Percentiles rank a stretch among this genome's conserved stretches.
Evolutionary conservation across 2,888 invertebrate species (phyloP).

Genomic region (Mechanitis mazaeus): DNA sequence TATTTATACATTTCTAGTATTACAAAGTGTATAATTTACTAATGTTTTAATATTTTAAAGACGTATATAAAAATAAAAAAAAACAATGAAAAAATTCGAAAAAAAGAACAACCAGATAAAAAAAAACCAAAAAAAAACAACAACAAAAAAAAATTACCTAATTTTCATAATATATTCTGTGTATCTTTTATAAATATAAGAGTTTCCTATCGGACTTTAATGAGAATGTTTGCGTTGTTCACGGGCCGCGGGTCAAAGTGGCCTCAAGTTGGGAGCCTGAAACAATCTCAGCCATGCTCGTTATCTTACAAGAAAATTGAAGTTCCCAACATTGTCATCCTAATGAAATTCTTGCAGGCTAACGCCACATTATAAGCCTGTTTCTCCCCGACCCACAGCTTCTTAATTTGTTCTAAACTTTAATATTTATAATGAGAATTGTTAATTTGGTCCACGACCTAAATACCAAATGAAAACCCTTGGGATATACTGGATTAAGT

Average conservation of each 20-base stretch:
- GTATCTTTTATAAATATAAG: slow-evolving; percentile 33
- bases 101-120: too few relatives aligned
- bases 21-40: too few relatives aligned
- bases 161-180: too few relatives aligned
- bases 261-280: slow-evolving; percentile 55
- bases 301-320: slow-evolving; percentile 65
- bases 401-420: slow-evolving; percentile 27
- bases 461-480: not conserved
- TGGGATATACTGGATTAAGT: not conserved
- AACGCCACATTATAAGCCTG: slow-evolving; percentile 32
- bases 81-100: too few relatives aligned
- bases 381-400: slow-evolving; percentile 22
- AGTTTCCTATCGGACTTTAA: slow-evolving; percentile 58
- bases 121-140: too few relatives aligned
- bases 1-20: too few relatives aligned
- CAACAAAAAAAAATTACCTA: too few relatives aligned
- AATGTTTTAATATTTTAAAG: too few relatives aligned
- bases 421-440: slow-evolving; percentile 26
- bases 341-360: slow-evolving; percentile 66
- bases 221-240: slow-evolving; percentile 62
- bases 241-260: slow-evolving; percentile 69
- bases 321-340: slow-evolving; percentile 65
- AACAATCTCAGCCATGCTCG: slow-evolving; percentile 64
- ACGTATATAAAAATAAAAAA: too few relatives aligned
- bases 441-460: slow-evolving; percentile 18